These are phyloP conservation scores for Neogale vison DNA, from an alignment of 2,113 vertebrate genomes.

Conservation along the genomic window DNA sequence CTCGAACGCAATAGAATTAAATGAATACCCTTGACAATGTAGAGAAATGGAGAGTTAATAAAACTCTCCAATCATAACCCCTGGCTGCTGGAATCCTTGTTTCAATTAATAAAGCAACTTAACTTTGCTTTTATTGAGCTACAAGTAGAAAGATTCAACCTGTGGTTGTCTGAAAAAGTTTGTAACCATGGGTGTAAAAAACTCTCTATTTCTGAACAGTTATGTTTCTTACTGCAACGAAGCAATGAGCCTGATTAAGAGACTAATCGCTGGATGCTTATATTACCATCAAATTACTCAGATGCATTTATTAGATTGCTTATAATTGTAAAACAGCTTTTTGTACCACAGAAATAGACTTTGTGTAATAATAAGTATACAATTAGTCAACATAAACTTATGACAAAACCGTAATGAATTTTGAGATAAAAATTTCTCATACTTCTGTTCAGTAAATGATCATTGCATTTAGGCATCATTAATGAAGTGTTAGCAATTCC, in stretches of 20 bases:
- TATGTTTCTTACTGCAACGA: not conserved
- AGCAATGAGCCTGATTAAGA: conserved; percentile 24
- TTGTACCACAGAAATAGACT: conserved; percentile 41
- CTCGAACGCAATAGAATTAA: not conserved
- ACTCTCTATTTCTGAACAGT: not conserved
- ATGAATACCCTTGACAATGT: not conserved
- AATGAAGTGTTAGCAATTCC: not conserved
- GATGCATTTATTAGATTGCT: conserved; percentile 57
- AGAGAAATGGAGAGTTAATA: not conserved
- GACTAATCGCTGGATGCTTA: not conserved
- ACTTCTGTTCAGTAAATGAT: conserved; percentile 28
- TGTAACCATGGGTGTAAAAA: not conserved
- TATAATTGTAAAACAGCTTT: conserved; percentile 54
- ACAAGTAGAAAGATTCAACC: not conserved
- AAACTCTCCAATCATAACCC: not conserved
- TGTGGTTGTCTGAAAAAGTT: not conserved
- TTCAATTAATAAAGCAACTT: conserved; percentile 25
- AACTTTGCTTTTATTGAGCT: conserved; percentile 38
- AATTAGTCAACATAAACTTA: conserved; percentile 58
- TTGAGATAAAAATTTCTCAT: not conserved
- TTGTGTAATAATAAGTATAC: conserved; percentile 47
- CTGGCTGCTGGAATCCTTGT: not conserved
- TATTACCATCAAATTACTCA: conserved; percentile 34
- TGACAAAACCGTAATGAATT: conserved; percentile 30
- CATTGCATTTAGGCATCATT: conserved; percentile 1